A percentile compares a stretch with the other conserved stretches of the same genome.
Conservation (phyloP, 2,888 invertebrate genomes). For the Hydriomena furcata region DNA sequence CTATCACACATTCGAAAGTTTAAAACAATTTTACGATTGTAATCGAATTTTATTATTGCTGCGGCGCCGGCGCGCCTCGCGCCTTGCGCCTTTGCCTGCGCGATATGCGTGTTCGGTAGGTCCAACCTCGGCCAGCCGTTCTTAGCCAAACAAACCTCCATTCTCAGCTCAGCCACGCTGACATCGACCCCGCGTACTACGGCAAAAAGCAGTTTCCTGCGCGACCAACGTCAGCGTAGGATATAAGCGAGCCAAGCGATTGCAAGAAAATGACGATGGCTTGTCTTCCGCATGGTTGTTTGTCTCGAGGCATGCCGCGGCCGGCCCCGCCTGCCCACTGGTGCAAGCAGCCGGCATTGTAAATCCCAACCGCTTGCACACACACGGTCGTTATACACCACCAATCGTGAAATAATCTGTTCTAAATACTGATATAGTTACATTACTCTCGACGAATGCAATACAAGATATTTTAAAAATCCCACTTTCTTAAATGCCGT, state of each 20-base stretch:
- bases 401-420: slow-evolving; percentile 47
- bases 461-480: slow-evolving; percentile 14
- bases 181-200: no score
- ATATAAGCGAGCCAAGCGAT: no score
- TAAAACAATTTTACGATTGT: slow-evolving; percentile 82
- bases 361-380: slow-evolving; percentile 36
- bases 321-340: slow-evolving; percentile 25
- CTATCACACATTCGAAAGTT: slow-evolving; percentile 85
- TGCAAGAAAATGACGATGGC: no score
- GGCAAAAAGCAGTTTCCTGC: no score
- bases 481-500: slow-evolving; percentile 22
- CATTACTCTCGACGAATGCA: slow-evolving; percentile 24
- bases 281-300: slow-evolving; percentile 7
- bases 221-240: no score
- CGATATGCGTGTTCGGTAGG: slow-evolving; percentile 50
- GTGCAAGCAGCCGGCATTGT: slow-evolving; percentile 2
- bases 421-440: slow-evolving; percentile 45
- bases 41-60: slow-evolving; percentile 82
- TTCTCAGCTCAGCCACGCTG: no score
- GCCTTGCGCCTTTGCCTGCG: slow-evolving; percentile 49
- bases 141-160: slow-evolving; percentile 4
- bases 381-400: slow-evolving; percentile 35
- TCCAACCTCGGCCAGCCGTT: slow-evolving; percentile 4
- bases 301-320: not conserved
- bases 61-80: slow-evolving; percentile 52